Percentiles rank a stretch among this genome's conserved stretches.
These are phyloP conservation scores for Antechinus flavipes DNA, from an alignment of 2,113 vertebrate species.

Conservation along the genomic window DNA sequence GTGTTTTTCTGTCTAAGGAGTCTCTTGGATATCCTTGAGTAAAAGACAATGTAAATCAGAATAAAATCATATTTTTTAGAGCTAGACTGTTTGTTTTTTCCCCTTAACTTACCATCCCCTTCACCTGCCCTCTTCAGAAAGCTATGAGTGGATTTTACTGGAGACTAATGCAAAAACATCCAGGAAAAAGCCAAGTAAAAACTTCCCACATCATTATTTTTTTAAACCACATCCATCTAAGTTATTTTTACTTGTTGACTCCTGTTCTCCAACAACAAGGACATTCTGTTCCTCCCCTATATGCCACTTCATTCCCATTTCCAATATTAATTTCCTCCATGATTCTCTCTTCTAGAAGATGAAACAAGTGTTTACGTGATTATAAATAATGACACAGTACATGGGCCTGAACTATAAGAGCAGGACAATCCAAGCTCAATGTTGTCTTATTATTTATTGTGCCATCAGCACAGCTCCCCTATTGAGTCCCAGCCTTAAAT, in stretches of 20 bases:
- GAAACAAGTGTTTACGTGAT: conserved; percentile 47
- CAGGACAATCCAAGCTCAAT: not conserved
- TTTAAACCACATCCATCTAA: not conserved
- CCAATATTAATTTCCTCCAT: conserved; percentile 42
- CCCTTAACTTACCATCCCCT: not conserved
- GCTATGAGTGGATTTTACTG: not conserved
- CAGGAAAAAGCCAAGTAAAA: conserved; percentile 3
- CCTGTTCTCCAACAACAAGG: conserved; percentile 48
- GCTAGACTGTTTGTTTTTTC: too few species aligned
- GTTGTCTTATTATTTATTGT: conserved; percentile 52
- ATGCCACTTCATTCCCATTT: conserved; percentile 29
- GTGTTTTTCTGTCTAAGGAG: not conserved
- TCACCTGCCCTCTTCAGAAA: not conserved
- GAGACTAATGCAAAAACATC: not conserved
- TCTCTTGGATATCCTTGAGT: not conserved
- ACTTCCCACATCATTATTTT: conserved; percentile 25
- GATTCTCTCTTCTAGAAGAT: conserved; percentile 58
- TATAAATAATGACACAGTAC: conserved; percentile 54
- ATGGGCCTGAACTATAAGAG: not conserved
- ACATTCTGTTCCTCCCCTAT: not conserved
- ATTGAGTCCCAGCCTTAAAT: conserved; percentile 60
- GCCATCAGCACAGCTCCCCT: conserved; percentile 40
- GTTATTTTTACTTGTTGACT: conserved; percentile 47
- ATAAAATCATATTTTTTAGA: not conserved
- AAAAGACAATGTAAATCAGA: not conserved